Evolutionary conservation across 2,888 invertebrate genomes (phyloP), one percentile per base, ranked within the genome.

Genomic region (Chirona hameri): DNA sequence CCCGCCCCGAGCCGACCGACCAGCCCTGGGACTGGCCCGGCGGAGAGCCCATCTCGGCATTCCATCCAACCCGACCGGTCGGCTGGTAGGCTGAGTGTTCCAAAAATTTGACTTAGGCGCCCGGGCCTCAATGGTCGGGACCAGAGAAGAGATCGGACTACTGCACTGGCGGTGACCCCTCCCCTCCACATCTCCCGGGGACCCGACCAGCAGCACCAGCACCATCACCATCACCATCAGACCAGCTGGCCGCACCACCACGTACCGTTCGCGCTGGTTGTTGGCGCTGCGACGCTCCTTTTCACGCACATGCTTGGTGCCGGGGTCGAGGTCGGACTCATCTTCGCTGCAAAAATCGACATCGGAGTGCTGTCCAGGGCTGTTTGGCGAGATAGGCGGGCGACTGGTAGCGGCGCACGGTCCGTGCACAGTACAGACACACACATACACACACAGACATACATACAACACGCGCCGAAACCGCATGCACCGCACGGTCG

Each of bases 251-350:
- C 39, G 7, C 39, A 39, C 7, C 39, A 39, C 83, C 81, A 87
- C 91, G 90, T 91, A 96, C 96, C 99, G 94, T 91, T 98, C 98
- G 88, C 99, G 91, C 85, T 98, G 98, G 91, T 99, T 99, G 91
- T 99, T 99, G 84, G 99, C 98, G 89, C 97, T 97, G 88, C 99
- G 91, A 88, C 99, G 91, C 90, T 98, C 96, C 90, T 95, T 94
- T 90, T 99, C 99, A 86, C 97, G 91, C 88, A 95, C 93, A 84
- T 95, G 95, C 90, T 98, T 97, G 85, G 93, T 91, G 87, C 93
- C 95, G 46, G 97, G 97, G 88, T 94, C 93, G 85, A 89, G 88
- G 82, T 89, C 88, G 81, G 87, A 86, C 80, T 92, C 93, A 81
- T 86, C 86, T 86, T 91, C 39, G 88, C 76, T 76, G 76, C 46